phyloP scores from a whole-genome alignment of 2,797 vertebrate genomes.

The Kryptolebias ocellatus region DNA sequence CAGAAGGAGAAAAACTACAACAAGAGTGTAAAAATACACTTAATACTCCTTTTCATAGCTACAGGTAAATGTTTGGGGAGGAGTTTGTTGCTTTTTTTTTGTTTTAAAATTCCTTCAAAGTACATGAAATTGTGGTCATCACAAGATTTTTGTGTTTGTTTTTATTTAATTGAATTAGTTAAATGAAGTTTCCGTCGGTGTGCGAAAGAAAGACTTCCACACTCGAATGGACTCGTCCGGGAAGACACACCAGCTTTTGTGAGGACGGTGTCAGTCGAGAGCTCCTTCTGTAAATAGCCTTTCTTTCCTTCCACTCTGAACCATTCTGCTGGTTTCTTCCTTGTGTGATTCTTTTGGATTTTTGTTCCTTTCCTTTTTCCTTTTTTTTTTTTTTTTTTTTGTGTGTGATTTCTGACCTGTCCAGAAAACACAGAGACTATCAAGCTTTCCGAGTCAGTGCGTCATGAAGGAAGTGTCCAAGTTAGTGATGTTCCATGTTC shows the following conservation, averaged over 20 bases:
- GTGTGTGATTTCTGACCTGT: slow-evolving; percentile 60
- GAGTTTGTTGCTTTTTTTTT: not conserved
- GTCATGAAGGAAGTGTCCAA: slow-evolving; percentile 83
- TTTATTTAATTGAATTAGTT: not conserved
- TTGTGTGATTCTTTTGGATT: slow-evolving; percentile 45
- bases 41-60: slow-evolving; percentile 9
- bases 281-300: slow-evolving; percentile 72
- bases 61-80: not conserved
- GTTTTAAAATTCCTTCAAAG: not conserved
- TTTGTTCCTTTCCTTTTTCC: too few species aligned
- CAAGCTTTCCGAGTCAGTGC: slow-evolving; percentile 72
- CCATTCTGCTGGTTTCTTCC: slow-evolving; percentile 45
- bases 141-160: not conserved
- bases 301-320: slow-evolving; percentile 48
- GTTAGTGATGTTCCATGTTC: slow-evolving; percentile 74
- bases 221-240: slow-evolving; percentile 14
- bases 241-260: slow-evolving; percentile 35
- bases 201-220: slow-evolving; percentile 25
- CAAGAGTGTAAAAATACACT: slow-evolving; percentile 28
- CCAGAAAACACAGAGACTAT: slow-evolving; percentile 67
- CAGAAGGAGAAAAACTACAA: slow-evolving; percentile 18
- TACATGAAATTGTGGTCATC: not conserved
- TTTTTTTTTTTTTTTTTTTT: slow-evolving; percentile 38
- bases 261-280: slow-evolving; percentile 17
- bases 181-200: not conserved